Percentiles rank a stretch among this genome's conserved stretches.
These are phyloP conservation scores for Melanotaenia parkinsoni DNA, from an alignment of 2,797 vertebrate species.

Conservation along the genomic window DNA sequence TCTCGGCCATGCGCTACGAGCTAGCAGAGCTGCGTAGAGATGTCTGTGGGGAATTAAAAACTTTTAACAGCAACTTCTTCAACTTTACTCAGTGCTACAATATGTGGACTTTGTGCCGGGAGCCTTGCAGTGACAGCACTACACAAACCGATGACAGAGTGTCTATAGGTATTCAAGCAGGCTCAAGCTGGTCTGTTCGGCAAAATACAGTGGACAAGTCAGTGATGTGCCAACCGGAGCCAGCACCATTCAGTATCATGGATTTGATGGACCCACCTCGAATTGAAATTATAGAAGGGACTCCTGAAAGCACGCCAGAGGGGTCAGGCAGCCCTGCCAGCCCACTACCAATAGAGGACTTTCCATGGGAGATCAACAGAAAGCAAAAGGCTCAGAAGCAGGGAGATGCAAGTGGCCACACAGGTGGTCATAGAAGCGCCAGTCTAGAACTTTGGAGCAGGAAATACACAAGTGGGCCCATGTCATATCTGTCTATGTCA, in stretches of 20 bases:
- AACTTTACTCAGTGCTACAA: conserved; percentile 90
- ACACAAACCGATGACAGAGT: conserved; percentile 83
- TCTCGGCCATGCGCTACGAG: conserved; percentile 88
- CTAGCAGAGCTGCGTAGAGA: conserved; percentile 85
- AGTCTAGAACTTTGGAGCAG: conserved; percentile 88
- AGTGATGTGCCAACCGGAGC: conserved; percentile 87
- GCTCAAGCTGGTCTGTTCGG: conserved; percentile 80
- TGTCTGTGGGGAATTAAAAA: conserved; percentile 86
- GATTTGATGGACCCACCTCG: conserved; percentile 83
- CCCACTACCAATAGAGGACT: conserved; percentile 81
- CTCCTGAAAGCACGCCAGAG: conserved; percentile 81
- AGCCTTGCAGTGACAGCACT: conserved; percentile 79
- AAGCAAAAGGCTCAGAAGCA: conserved; percentile 78
- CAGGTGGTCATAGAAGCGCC: conserved; percentile 83
- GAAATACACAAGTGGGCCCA: conserved; percentile 88
- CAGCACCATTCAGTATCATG: conserved; percentile 82
- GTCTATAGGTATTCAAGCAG: conserved; percentile 85
- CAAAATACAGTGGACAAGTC: conserved; percentile 85
- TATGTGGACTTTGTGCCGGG: conserved; percentile 87
- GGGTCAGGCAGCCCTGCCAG: conserved; percentile 84
- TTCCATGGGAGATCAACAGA: conserved; percentile 83
- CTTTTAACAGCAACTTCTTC: conserved; percentile 89
- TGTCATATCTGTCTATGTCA: conserved; percentile 88
- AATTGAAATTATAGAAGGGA: conserved; percentile 84
- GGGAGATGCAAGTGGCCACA: conserved; percentile 74